A percentile compares a stretch with the other conserved stretches of the same genome.
Evolutionary conservation across 2,797 vertebrate genomes (phyloP).

Genomic region (Sus cebifrons): DNA sequence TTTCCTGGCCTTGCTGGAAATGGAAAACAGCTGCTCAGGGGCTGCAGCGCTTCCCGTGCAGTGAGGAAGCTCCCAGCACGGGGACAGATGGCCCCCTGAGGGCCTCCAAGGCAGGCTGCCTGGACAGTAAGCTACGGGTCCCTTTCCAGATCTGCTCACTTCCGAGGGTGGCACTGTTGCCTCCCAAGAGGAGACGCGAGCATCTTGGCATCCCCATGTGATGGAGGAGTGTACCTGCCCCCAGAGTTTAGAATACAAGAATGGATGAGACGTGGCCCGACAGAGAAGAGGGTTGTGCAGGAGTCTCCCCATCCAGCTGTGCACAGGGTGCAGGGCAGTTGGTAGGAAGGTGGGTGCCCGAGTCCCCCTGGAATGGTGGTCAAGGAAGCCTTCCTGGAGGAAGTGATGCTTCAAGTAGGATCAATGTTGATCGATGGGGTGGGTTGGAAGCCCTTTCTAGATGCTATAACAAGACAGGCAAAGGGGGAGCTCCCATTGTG

Average conservation of each 20-base stretch:
- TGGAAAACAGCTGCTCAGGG: constrained; percentile 15
- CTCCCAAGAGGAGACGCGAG: neutral
- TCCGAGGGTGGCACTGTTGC: neutral
- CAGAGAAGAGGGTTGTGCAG: neutral
- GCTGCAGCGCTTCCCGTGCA: neutral
- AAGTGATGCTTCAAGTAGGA: neutral
- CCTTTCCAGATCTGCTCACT: neutral
- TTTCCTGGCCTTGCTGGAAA: neutral
- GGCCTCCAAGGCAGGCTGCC: neutral
- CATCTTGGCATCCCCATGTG: neutral
- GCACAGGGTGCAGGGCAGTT: neutral
- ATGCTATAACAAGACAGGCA: neutral
- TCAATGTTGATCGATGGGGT: neutral
- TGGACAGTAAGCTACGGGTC: neutral
- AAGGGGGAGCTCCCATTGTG: no score
- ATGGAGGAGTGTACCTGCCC: neutral
- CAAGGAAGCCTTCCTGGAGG: constrained; percentile 11
- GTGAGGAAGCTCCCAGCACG: neutral
- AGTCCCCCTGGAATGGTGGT: neutral
- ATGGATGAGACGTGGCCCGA: neutral
- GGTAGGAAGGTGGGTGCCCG: neutral
- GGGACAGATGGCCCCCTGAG: neutral
- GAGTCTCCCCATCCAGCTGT: neutral
- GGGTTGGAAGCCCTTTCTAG: neutral
- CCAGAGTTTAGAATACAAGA: neutral